Evolutionary conservation across 2,113 vertebrate species (phyloP), one percentile per base, ranked within the genome.

Genomic region (Naja naja): DNA sequence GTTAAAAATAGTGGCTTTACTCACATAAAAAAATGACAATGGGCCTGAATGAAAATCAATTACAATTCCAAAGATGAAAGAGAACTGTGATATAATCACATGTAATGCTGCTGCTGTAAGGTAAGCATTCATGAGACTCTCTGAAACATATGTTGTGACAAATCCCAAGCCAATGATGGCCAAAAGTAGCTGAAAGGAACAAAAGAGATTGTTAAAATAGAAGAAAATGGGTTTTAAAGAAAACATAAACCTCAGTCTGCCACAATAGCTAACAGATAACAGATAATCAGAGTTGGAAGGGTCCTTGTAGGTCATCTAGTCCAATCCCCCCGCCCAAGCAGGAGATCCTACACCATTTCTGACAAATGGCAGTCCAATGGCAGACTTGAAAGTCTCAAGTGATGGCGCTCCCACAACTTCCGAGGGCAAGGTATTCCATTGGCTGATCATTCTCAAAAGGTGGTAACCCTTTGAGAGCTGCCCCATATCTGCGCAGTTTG

Each of bases 1-100:
- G 58, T 90, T 1, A 0, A 92, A n/a, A 92, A 90, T 25, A 60
- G 16, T 56, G 64, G 88, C 90, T 87, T 89, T 95, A 97, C 96
- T 97, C 89, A 97, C 97, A 3, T 94, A 97, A 95, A 97, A 97
- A 95, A 97, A 97, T 87, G 93, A 74, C 90, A 96, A 5, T 53
- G 96, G 95, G 3, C 97, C 97, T 0, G 94, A 30, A 2, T 94
- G 96, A 94, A 97, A 97, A 87, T 92, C 94, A 89, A 97, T 87
- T 74, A 92, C 69, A 47, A 97, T 4, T 25, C 96, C 97, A 5
- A 96, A 96, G 91, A 97, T 90, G 81, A 74, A 97, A 5, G 94
- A 93, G 81, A 97, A 49, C 94, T 97, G 97, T 5, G 97, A 96
- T 43, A 97, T 23, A 10, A 97, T 93, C 64, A 97, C 43, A 45